Evolutionary conservation across 2,888 invertebrate genomes (phyloP), one percentile per base, ranked within the genome.

Genomic region (Brenthis ino): DNA sequence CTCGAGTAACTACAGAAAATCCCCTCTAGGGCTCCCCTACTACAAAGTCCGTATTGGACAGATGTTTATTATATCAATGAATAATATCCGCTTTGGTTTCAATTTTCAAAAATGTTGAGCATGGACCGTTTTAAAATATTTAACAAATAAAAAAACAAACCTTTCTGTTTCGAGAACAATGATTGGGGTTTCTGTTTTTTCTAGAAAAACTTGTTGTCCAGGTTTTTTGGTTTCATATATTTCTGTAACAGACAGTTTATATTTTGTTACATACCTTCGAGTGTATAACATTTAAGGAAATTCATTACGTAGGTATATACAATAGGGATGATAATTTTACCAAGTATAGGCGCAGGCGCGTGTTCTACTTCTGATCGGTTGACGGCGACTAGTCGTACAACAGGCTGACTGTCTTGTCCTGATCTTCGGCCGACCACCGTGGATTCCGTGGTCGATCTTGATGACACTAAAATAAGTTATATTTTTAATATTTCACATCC

Each of bases 151-250:
- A 57, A 60, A 50, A 60, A 33, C 51, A 64, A 57, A 89, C 91
- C 85, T 82, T 79, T 91, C 87, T 47, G 87, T 90, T 82, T 90
- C 88, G 57, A 91, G 76, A 33, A 89, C 60, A n/a, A 90, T 77
- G 37, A 88, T 77, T 8, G 89, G 86, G 5, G 88, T 85, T 72
- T 81, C 80, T 6, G 85, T 72, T 2, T 79, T 71, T 12, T 88
- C 88, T 74, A 90, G 76, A 72, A 75, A 89, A 13, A 89, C 68
- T 14, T 80, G 74, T 69, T 86, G 81, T 14, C 79, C 82, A 33
- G 87, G 84, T 60, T 79, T 83, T 67, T 77, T 82, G 2, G 85
- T 85, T 73, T 83, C 81, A 70, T 86, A 86, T 2, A 85, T 77
- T 78, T 88, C 90, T 91, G 82, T 6, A 82, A 85, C 28, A 60